Percentiles rank a stretch among this genome's conserved stretches.
These are phyloP conservation scores for Calephelis nemesis DNA, from an alignment of 1,140 invertebrate genomes.

Conservation along the genomic window DNA sequence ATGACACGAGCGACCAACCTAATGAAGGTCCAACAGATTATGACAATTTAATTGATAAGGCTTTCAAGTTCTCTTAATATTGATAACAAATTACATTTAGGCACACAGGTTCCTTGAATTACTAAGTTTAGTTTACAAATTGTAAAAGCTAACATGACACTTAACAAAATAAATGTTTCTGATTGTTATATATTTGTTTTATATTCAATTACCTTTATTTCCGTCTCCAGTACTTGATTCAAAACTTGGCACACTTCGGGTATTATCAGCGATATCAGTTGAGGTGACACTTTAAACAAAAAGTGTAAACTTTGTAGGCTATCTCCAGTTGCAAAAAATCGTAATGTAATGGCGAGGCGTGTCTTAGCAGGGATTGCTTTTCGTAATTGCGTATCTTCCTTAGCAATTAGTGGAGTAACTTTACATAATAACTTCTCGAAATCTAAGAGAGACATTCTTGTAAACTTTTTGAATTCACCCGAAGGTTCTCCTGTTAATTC, in stretches of 20 bases:
- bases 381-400: conserved; percentile 1
- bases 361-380: conserved; percentile 30
- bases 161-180: too few species aligned
- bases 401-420: not conserved
- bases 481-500: conserved; percentile 22
- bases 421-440: conserved; percentile 26
- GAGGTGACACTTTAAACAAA: conserved; percentile 26
- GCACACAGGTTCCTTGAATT: too few species aligned
- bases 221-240: not conserved
- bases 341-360: conserved; percentile 37
- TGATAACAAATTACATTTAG: too few species aligned
- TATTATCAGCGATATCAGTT: not conserved
- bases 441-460: conserved; percentile 23
- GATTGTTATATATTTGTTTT: too few species aligned
- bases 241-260: not conserved
- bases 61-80: too few species aligned
- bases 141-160: too few species aligned
- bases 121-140: too few species aligned
- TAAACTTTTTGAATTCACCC: conserved; percentile 27
- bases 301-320: conserved; percentile 33
- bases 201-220: not conserved
- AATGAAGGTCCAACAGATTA: too few species aligned
- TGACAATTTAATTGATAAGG: too few species aligned
- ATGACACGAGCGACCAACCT: too few species aligned
- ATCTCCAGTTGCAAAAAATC: conserved; percentile 47